A percentile compares a stretch with the other conserved stretches of the same genome.
These are phyloP conservation scores for Amniataba percoides DNA, from an alignment of 2,797 vertebrate species.

Conservation along the genomic window DNA sequence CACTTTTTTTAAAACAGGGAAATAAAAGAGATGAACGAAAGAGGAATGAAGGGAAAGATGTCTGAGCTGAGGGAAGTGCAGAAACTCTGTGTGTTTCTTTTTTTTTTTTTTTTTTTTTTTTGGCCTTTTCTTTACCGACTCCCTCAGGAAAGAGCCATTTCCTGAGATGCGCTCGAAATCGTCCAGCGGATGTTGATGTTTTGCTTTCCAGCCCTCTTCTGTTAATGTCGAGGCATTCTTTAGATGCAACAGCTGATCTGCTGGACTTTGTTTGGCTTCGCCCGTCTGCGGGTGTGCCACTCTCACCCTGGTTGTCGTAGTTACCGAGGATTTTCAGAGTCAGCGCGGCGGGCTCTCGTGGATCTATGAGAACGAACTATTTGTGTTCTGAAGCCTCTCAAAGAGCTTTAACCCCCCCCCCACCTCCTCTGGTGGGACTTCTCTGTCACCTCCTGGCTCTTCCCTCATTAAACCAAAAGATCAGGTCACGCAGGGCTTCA, in stretches of 20 bases:
- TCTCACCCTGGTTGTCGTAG: slow-evolving; percentile 15
- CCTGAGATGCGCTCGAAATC: slow-evolving; percentile 67
- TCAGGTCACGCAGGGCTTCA: slow-evolving; percentile 13
- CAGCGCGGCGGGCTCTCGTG: slow-evolving; percentile 30
- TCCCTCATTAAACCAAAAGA: slow-evolving; percentile 36
- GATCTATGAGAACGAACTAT: slow-evolving; percentile 41
- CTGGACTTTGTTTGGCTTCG: slow-evolving; percentile 39
- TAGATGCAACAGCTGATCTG: slow-evolving; percentile 66
- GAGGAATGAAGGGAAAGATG: neutral
- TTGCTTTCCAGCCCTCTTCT: slow-evolving; percentile 62
- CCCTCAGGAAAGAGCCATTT: slow-evolving; percentile 74
- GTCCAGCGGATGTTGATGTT: slow-evolving; percentile 81
- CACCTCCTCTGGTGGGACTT: slow-evolving; percentile 29
- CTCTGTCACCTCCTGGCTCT: slow-evolving; percentile 30
- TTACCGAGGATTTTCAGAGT: slow-evolving; percentile 29
- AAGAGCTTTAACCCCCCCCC: neutral
- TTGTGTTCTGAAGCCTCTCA: slow-evolving; percentile 35
- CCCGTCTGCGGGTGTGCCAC: slow-evolving; percentile 17
- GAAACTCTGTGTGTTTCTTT: slow-evolving; percentile 11
- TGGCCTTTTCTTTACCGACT: slow-evolving; percentile 35
- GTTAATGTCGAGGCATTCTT: slow-evolving; percentile 59
- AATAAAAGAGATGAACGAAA: slow-evolving; percentile 3
- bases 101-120: no score
- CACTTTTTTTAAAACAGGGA: slow-evolving; percentile 5
- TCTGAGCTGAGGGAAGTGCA: slow-evolving; percentile 18